phyloP scores from a whole-genome alignment of 2,888 invertebrate species.

The Microctonus hyperodae region DNA sequence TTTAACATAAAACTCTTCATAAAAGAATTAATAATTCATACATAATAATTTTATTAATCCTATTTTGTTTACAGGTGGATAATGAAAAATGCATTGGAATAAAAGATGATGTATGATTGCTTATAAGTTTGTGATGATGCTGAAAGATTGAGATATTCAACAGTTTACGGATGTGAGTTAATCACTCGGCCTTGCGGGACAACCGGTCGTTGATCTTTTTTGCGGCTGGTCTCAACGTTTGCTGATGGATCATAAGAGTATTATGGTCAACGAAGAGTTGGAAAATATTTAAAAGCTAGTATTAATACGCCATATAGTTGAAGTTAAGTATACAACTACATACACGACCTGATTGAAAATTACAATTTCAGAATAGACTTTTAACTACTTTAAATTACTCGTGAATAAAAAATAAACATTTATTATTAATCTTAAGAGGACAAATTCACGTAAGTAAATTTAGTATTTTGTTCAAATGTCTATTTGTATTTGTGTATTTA shows the following conservation, averaged over 20 bases:
- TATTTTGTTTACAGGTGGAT: background rate
- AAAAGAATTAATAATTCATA: background rate
- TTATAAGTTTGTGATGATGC: background rate
- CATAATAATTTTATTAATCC: background rate
- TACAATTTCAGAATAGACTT: background rate
- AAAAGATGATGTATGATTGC: background rate
- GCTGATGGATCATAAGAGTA: background rate
- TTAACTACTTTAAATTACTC: background rate
- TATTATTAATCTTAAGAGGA: background rate
- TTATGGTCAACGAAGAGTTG: background rate
- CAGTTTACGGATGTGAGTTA: background rate
- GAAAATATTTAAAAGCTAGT: background rate
- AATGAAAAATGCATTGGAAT: background rate
- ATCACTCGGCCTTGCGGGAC: background rate
- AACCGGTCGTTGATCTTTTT: slow-evolving; percentile 16
- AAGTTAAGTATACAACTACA: background rate
- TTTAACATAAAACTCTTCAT: background rate
- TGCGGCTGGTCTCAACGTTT: background rate
- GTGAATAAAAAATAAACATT: background rate
- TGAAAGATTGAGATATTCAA: background rate
- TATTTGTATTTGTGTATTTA: background rate
- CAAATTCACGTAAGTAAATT: no score
- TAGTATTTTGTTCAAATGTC: background rate
- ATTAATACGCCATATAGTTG: background rate
- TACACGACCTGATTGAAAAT: background rate